Evolutionary conservation across 2,888 invertebrate genomes (phyloP).

Genomic region (Clivina fossor): DNA sequence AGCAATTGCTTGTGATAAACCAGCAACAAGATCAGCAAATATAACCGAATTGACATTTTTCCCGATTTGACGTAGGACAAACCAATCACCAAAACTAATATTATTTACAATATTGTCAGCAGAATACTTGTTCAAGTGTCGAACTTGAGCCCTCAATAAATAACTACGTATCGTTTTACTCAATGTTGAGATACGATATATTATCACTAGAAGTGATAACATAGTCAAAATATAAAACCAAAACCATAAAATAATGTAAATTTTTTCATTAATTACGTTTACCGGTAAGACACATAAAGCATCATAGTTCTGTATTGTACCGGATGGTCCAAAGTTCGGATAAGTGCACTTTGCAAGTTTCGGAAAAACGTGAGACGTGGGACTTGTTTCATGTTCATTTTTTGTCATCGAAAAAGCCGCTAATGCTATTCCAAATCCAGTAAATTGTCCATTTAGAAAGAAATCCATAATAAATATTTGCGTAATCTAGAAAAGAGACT

Average conservation of each 20-base stretch:
- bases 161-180: conserved; percentile 62
- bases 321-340: conserved; percentile 62
- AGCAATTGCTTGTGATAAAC: conserved; percentile 23
- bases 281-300: conserved; percentile 74
- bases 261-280: conserved; percentile 79
- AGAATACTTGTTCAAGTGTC: conserved; percentile 58
- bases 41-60: conserved; percentile 73
- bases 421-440: conserved; percentile 61
- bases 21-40: conserved; percentile 62
- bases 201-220: conserved; percentile 63
- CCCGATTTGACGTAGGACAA: conserved; percentile 72
- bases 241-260: conserved; percentile 73
- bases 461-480: conserved; percentile 70
- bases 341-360: conserved; percentile 68
- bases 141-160: conserved; percentile 63
- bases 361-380: conserved; percentile 70
- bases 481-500: conserved; percentile 57
- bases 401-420: conserved; percentile 49
- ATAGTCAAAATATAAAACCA: conserved; percentile 69
- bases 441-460: conserved; percentile 65
- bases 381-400: conserved; percentile 52
- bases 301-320: conserved; percentile 60
- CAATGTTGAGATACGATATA: conserved; percentile 65
- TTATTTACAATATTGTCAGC: conserved; percentile 55
- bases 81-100: conserved; percentile 74